Evolutionary conservation across 2,888 invertebrate species (phyloP).

Genomic region (Anticlea derivata): DNA sequence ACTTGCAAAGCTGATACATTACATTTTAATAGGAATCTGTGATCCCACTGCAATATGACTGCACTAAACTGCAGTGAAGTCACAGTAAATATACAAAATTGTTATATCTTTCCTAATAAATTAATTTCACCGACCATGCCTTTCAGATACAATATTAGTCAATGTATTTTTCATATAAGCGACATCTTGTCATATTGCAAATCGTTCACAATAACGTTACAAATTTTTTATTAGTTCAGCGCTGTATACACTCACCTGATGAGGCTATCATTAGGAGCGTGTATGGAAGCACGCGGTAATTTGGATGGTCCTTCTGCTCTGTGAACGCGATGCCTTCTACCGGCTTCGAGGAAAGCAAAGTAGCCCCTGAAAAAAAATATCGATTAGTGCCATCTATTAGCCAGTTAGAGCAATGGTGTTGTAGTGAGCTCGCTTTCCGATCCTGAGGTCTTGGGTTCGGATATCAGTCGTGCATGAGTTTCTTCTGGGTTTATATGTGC

Average conservation of each 20-base stretch:
- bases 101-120: slow-evolving; percentile 29
- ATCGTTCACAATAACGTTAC: slow-evolving; percentile 44
- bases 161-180: slow-evolving; percentile 41
- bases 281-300: slow-evolving; percentile 84
- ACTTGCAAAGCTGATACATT: slow-evolving; percentile 66
- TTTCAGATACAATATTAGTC: slow-evolving; percentile 47
- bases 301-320: slow-evolving; percentile 82
- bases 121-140: slow-evolving; percentile 48
- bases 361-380: slow-evolving; percentile 85
- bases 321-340: slow-evolving; percentile 87
- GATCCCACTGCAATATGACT: slow-evolving; percentile 42
- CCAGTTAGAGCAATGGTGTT: too few relatives aligned
- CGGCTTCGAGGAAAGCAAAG: slow-evolving; percentile 94
- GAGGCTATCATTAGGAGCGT: slow-evolving; percentile 88
- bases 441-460: too few relatives aligned
- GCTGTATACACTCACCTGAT: slow-evolving; percentile 76
- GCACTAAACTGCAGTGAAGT: slow-evolving; percentile 42
- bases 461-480: too few relatives aligned
- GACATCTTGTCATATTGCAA: slow-evolving; percentile 45
- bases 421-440: too few relatives aligned
- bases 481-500: too few relatives aligned
- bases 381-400: not conserved
- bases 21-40: slow-evolving; percentile 34
- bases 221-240: slow-evolving; percentile 23
- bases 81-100: slow-evolving; percentile 32